A percentile compares a stretch with the other conserved stretches of the same genome.
These are phyloP conservation scores for Neoarius graeffei DNA, from an alignment of 2,113 vertebrate species.

Conservation along the genomic window DNA sequence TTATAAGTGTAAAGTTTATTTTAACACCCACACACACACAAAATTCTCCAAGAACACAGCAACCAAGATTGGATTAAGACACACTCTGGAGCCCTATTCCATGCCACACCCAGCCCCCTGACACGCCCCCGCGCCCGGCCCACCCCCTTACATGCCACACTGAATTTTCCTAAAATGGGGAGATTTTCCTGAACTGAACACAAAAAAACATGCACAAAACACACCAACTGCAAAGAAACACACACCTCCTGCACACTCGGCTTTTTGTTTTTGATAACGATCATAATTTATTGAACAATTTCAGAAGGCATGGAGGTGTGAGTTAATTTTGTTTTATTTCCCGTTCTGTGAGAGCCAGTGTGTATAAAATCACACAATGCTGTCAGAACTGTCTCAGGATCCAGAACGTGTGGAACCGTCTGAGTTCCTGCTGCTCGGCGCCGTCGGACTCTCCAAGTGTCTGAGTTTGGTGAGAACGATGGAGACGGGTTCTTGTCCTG, in stretches of 20 bases:
- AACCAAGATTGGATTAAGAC: too few relatives aligned
- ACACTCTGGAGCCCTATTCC: neutral
- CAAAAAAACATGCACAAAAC: neutral
- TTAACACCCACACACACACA: too few relatives aligned
- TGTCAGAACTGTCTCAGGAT: neutral
- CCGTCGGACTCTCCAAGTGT: neutral
- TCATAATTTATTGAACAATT: neutral
- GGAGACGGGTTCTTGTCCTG: constrained; percentile 4
- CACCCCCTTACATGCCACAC: neutral
- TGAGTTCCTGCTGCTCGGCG: neutral
- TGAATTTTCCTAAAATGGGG: too few relatives aligned
- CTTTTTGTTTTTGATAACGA: neutral
- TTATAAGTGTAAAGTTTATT: too few relatives aligned
- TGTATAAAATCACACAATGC: neutral
- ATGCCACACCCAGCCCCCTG: neutral
- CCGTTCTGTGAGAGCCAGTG: neutral
- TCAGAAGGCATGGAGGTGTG: neutral
- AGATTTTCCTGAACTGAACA: too few relatives aligned
- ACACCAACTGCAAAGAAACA: neutral
- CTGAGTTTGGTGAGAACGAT: constrained; percentile 63
- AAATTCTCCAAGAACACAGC: too few relatives aligned
- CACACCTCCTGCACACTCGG: neutral
- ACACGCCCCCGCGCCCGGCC: neutral
- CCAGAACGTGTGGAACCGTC: neutral
- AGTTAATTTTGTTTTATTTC: neutral